Evolutionary conservation across 2,797 vertebrate species (phyloP), one percentile per base, ranked within the genome.

Genomic region (Chiroxiphia lanceolata): DNA sequence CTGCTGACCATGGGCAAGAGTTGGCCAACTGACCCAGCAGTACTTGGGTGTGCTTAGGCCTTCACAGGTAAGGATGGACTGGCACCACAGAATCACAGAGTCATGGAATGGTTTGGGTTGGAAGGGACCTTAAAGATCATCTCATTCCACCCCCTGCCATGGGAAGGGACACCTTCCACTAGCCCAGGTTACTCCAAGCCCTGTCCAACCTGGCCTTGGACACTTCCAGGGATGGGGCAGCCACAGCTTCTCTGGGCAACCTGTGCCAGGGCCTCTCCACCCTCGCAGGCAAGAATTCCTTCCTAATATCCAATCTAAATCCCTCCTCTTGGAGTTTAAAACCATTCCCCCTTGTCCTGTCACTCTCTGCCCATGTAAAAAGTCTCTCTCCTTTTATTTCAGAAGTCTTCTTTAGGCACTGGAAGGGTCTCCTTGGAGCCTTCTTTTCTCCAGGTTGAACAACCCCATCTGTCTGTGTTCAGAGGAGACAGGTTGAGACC

Each of bases 141-240:
- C 18, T 23, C 22, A 6, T 42, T 2, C 48, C 6, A 9, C 4
- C 10, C 10, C 34, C 6, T 75, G 61, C 15, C 27, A 9, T 27
- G 22, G 56, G 18, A 31, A 68, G 47, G 34, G 22, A 8, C 70
- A 33, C 3, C 9, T 69, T 1, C 34, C 70, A 27, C 40, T 17
- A 0, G 27, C 4, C 54, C 47, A 68, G 31, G 21, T 1, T 47
- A 34, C 40, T 75, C 63, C 40, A 3, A 54, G 31, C 21, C 47
- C 34, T 0, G 0, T 54, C 34, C 47, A 68, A 0, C 48, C 63
- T 63, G 48, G 18, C 27, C 40, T 48, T 48, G 63, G 21, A 0
- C 34, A 69, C 7, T 36, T 0, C 40, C 42, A 69, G 15, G 21
- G 70, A 33, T 36, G 34, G 10, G 31, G 6, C 54, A 61, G 63